phyloP scores from a whole-genome alignment of 1,140 invertebrate genomes.

The Portunus trituberculatus region DNA sequence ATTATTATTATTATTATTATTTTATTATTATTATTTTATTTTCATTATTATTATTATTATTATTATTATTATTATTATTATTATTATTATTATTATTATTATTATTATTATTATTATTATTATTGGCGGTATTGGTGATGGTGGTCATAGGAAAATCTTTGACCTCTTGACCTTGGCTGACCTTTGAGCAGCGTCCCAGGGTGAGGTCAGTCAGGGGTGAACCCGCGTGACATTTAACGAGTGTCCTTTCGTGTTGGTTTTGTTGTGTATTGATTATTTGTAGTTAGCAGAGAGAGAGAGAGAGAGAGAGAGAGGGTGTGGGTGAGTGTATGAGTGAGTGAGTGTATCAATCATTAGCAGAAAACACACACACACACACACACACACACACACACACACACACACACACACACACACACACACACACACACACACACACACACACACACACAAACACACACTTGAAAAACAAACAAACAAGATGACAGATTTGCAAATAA shows the following conservation, averaged over 20 bases:
- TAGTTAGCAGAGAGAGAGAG: background rate
- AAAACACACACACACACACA: constrained; percentile 15
- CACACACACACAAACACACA: constrained; percentile 41
- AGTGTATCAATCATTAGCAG: too few relatives aligned
- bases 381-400: background rate
- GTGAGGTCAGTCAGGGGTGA: background rate
- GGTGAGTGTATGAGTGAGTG: background rate
- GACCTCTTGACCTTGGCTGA: background rate
- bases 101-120: constrained; percentile 36
- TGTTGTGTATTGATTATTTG: constrained; percentile 23
- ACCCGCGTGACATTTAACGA: background rate
- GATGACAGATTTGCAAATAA: background rate
- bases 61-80: background rate
- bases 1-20: constrained; percentile 3
- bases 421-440: background rate
- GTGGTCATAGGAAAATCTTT: background rate
- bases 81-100: constrained; percentile 33
- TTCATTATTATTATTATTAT: background rate
- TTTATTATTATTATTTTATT: constrained; percentile 21
- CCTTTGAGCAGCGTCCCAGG: background rate
- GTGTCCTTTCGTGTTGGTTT: background rate
- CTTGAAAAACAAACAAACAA: background rate
- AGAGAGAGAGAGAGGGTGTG: background rate
- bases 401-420: constrained; percentile 9
- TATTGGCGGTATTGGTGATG: background rate